Base-by-base conservation (phyloP, 2,888 invertebrate species). In the Aporophyla nigra region DNA sequence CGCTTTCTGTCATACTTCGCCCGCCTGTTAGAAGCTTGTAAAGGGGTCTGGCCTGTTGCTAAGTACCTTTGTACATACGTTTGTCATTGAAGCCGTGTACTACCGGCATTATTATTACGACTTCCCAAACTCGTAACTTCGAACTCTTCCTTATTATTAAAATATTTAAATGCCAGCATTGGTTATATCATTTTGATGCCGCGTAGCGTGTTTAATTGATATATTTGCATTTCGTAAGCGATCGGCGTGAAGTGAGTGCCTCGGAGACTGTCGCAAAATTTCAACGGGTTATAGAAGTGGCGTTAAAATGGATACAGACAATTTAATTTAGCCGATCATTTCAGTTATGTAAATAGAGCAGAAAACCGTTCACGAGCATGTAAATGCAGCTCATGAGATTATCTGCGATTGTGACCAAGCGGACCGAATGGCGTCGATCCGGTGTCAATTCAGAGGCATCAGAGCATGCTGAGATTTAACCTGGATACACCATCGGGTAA, bases 21-120 rank as follows among this genome's bases (percentile, higher is more conserved):
- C 90, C 93, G 94, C 90, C 92, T 94, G 95, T 96, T 96, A 96
- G 96, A 95, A 93, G 91, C 92, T 93, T 93, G 93, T 93, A 94
- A 94, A 94, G 95, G 96, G 96, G 96, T 94, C 95, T 93, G 92
- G 91, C 89, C 90, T 93, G 96, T 96, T 96, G 94, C 95, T 95
- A 95, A 91, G 93, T 94, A 94, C 93, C 89, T 89, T 90, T 90
- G 90, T 91, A 90, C 90, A 87, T 85, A 80, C 90, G 90, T 92
- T 93, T 93, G 93, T 93, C 94, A 94, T 95, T 95, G 95, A 95
- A 92, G 89, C 87, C 88, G 88, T 90, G 89, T 92, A 92, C 93
- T 93, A 91, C 93, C 94, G 94, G 93, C 91, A 93, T 93, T 94
- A 93, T 94, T 94, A 93, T 92, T 91, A 93, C 86, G 83, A 93